Evolutionary conservation across 2,113 vertebrate species (phyloP).

Genomic region (Mellivora capensis): DNA sequence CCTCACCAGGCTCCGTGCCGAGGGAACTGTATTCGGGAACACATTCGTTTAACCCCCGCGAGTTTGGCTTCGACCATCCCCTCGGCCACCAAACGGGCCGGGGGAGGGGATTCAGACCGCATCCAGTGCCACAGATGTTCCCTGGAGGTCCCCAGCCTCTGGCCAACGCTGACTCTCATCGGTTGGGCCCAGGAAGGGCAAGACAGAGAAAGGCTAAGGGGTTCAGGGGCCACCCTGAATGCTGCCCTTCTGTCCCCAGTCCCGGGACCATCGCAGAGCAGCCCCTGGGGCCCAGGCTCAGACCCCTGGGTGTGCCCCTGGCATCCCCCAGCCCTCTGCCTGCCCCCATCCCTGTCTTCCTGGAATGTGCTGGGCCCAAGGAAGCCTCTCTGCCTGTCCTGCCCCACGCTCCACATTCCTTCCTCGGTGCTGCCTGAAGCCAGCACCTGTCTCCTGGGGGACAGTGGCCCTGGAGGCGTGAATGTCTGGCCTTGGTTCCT

Average conservation of each 20-base stretch:
- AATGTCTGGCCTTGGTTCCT: not conserved
- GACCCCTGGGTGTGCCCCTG: not conserved
- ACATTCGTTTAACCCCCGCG: accelerated
- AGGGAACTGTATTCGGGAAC: accelerated
- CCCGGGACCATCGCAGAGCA: not conserved
- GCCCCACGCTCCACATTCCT: not conserved
- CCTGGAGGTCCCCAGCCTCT: no score
- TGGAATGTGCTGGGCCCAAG: not conserved
- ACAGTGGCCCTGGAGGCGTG: not conserved
- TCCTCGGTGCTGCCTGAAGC: not conserved
- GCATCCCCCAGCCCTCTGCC: not conserved
- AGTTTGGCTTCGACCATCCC: accelerated
- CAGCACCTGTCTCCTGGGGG: constrained; percentile 43
- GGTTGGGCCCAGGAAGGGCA: not conserved
- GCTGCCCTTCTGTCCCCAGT: not conserved
- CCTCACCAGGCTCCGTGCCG: accelerated
- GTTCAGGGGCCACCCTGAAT: not conserved
- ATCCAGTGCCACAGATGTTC: accelerated
- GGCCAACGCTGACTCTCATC: not conserved
- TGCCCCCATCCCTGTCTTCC: not conserved
- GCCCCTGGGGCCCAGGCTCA: not conserved
- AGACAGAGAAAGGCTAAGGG: not conserved
- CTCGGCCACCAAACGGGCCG: not conserved
- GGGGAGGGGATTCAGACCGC: not conserved
- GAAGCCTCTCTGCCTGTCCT: not conserved